Evolutionary conservation across 1,140 invertebrate species (phyloP), one percentile per base, ranked within the genome.

Genomic region (Drosophila azteca): DNA sequence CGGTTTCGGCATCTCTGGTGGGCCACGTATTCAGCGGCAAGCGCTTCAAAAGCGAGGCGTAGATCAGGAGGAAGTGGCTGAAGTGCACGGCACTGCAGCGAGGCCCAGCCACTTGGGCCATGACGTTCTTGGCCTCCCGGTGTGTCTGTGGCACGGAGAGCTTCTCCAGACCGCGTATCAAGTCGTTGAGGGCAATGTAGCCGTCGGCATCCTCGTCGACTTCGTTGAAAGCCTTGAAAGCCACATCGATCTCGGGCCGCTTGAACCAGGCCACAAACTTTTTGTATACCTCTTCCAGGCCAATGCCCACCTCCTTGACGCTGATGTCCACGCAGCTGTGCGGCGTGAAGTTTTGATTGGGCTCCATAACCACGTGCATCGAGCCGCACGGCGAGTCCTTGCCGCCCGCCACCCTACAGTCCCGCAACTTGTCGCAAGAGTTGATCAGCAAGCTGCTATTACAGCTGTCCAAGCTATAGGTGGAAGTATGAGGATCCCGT

Each of bases 61-160:
- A 74, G 2, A 60, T 43, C 1, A 85, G 43, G 1, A 85, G 51
- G n/a, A 71, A 64, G 11, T 85, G 69, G 29, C 61, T 50, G n/a
- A 85, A 85, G 8, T 52, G 66, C 3, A 85, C 8, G 31, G 17
- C 1, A 41, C 13, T 46, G 6, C 35, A 22, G 3, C 15, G 13
- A 0, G 26, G n/a, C 2, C 59, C 74, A 2, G 48, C 73, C 17
- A 70, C 49, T 8, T 74, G 44, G 6, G 41, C 39, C 69, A 85
- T 87, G 0, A 70, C 5, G 9, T 54, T 13, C 9, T 87, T 85
- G 20, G 62, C 46, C 3, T 51, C 66, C 49, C 87, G 22, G 48
- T 85, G 81, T 2, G 81, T 85, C 15, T 85, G 81, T 3, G 81
- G 82, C 17, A 81, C 22, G 3, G 67, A 50, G 20, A 87, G 54